Percentiles rank a stretch among this genome's conserved stretches.
These are phyloP conservation scores for Phymatocera aterrima DNA, from an alignment of 2,888 invertebrate genomes.

Conservation along the genomic window DNA sequence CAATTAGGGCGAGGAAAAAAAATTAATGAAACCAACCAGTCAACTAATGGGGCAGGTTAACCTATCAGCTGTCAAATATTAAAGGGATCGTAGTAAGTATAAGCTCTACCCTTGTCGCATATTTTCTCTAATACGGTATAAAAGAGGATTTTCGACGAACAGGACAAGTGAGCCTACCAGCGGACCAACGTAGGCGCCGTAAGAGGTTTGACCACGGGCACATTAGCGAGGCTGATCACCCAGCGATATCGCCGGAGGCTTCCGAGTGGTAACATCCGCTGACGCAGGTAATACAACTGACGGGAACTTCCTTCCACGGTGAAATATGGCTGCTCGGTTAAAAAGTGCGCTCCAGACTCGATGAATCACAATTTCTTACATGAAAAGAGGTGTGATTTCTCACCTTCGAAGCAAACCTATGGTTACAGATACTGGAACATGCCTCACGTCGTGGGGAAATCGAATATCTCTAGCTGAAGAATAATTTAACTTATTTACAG, in stretches of 20 bases:
- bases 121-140: conserved; percentile 30
- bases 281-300: conserved; percentile 45
- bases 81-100: conserved; percentile 32
- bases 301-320: conserved; percentile 41
- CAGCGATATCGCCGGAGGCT: conserved; percentile 49
- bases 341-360: conserved; percentile 14
- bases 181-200: background rate
- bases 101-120: conserved; percentile 34
- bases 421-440: too few relatives aligned
- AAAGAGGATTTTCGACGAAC: conserved; percentile 21
- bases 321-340: conserved; percentile 20
- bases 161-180: background rate
- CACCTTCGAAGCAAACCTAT: background rate
- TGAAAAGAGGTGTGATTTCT: background rate
- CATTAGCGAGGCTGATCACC: conserved; percentile 45
- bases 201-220: conserved; percentile 27
- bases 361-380: conserved; percentile 19
- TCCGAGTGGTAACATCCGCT: conserved; percentile 51
- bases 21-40: conserved; percentile 11
- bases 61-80: conserved; percentile 44
- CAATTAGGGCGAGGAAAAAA: conserved; percentile 16
- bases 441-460: background rate
- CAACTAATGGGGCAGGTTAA: conserved; percentile 30
- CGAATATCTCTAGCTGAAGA: background rate
- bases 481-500: background rate